A percentile compares a stretch with the other conserved stretches of the same genome.
These are phyloP conservation scores for Polypterus senegalus DNA, from an alignment of 2,113 vertebrate genomes.

Conservation along the genomic window DNA sequence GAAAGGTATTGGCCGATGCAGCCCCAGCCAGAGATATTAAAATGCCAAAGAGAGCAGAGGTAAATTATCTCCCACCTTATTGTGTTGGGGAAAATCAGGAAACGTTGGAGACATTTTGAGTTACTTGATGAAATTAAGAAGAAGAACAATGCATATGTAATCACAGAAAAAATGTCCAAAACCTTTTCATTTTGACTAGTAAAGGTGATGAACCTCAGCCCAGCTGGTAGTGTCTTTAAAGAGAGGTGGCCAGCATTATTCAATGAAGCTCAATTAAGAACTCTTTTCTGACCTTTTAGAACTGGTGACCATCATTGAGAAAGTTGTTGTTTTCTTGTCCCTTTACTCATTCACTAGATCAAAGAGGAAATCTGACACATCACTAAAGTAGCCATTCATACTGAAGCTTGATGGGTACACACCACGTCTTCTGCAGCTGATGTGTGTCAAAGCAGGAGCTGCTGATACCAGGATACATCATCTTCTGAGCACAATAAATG, in stretches of 20 bases:
- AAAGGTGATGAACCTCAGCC: constrained; percentile 10
- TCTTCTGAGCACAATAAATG: too few relatives aligned
- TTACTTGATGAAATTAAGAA: constrained; percentile 22
- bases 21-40: constrained; percentile 11
- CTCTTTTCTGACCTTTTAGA: constrained; percentile 3
- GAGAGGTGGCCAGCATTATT: constrained; percentile 22
- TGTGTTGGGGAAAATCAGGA: constrained; percentile 17
- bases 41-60: constrained; percentile 16
- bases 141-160: constrained; percentile 16
- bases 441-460: constrained; percentile 14
- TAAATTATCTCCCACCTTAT: constrained; percentile 22
- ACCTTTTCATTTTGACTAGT: constrained; percentile 18
- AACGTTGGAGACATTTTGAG: constrained; percentile 16
- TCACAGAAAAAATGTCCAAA: constrained; percentile 22
- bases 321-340: constrained; percentile 3
- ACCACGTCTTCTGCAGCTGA: constrained; percentile 19
- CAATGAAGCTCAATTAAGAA: constrained; percentile 14
- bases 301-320: neutral
- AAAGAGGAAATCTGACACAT: constrained; percentile 21
- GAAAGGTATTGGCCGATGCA: constrained; percentile 12
- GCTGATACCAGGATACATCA: constrained; percentile 12
- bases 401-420: constrained; percentile 20
- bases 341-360: constrained; percentile 12
- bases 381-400: constrained; percentile 17
- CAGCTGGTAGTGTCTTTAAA: constrained; percentile 18